Evolutionary conservation across 2,113 vertebrate species (phyloP), one percentile per base, ranked within the genome.

Genomic region (Bufo gargarizans): DNA sequence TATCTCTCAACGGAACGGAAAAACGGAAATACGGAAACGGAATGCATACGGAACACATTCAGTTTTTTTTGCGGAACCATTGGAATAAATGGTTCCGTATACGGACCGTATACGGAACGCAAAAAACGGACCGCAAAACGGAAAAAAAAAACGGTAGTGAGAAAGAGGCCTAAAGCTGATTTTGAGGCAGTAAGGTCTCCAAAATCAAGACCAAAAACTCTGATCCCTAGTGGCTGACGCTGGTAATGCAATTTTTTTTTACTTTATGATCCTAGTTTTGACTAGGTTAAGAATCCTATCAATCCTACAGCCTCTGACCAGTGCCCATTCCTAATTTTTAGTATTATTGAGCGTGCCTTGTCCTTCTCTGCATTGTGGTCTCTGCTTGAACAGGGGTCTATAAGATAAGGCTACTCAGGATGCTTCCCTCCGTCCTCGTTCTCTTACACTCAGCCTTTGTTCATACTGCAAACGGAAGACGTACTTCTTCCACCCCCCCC

Each of bases 381-480:
- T n/a, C 45, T 10, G 63, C 63, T 83, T 45, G 20, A 63, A 19
- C 82, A 33, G 49, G 71, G 63, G 63, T 55, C 63, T 50, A 65
- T 7, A 22, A 12, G 50, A 20, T 50, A 8, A 49, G 6, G 61
- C 49, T 67, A 22, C 81, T 1, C 61, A 71, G 77, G 86, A 45
- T 47, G 17, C 53, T 82, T 74, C 65, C 53, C 16, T 49, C 69
- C 43, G 11, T 49, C 45, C 85, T 53, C 45, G 14, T 86, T 69
- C 78, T 45, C 47, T 81, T 45, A 6, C 45, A 43, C 19, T 45
- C 67, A 59, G 80, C 55, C 78, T 88, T 71, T 83, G 79, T 78
- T 84, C 72, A 76, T 55, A 17, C 86, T 49, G 22, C 65, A 49
- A 67, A 19, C 58, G 9, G 72, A 83, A 77, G 47, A 71, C 72